Evolutionary conservation across 1,140 invertebrate genomes (phyloP).

Genomic region (Matsumurasca onukii): DNA sequence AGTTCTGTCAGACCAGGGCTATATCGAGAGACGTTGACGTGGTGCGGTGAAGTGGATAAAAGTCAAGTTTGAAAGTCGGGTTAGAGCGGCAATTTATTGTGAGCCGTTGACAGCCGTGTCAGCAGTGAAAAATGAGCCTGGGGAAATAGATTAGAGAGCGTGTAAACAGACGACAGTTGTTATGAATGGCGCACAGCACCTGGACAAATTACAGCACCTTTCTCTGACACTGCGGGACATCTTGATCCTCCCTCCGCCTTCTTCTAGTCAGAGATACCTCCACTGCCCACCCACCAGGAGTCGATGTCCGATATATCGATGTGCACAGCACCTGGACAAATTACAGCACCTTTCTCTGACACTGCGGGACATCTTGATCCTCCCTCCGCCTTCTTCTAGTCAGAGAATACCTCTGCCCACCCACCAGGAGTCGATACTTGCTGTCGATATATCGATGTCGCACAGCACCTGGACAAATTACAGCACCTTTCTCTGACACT

Average conservation of each 20-base stretch:
- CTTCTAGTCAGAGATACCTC: too few relatives aligned
- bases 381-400: too few relatives aligned
- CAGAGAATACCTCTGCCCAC: too few relatives aligned
- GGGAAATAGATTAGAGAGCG: slow-evolving; percentile 35
- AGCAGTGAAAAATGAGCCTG: slow-evolving; percentile 33
- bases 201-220: slow-evolving; percentile 34
- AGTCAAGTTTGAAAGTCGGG: slow-evolving; percentile 27
- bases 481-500: too few relatives aligned
- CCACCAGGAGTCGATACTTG: too few relatives aligned
- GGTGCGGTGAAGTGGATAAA: slow-evolving; percentile 18
- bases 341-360: too few relatives aligned
- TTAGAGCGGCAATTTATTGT: slow-evolving; percentile 30
- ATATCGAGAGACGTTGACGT: background rate
- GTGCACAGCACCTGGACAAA: too few relatives aligned
- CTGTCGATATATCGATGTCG: too few relatives aligned
- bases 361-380: too few relatives aligned
- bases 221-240: slow-evolving; percentile 13
- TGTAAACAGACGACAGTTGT: slow-evolving; percentile 34
- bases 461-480: too few relatives aligned
- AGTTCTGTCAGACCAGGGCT: background rate
- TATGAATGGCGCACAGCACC: slow-evolving; percentile 32
- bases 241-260: background rate
- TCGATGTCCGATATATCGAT: too few relatives aligned
- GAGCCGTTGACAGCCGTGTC: slow-evolving; percentile 25
- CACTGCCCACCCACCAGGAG: too few relatives aligned